Conservation (phyloP, 1,140 invertebrate genomes). For the Trachymyrmex septentrionalis region DNA sequence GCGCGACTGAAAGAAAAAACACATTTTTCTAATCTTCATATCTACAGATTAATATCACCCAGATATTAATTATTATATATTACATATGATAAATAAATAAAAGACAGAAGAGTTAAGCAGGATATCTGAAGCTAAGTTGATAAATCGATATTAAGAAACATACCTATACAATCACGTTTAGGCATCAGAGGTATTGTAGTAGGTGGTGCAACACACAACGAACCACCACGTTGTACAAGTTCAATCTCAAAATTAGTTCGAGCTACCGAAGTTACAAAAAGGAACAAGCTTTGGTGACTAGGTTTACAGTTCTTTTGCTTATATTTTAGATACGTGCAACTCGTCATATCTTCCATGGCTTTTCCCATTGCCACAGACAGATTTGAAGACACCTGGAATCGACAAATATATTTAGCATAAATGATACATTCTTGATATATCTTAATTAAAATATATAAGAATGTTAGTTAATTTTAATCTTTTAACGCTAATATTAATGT, state of each 20-base stretch:
- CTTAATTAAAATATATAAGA: slow-evolving; percentile 1
- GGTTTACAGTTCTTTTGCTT: slow-evolving; percentile 87
- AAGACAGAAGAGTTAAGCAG: not conserved
- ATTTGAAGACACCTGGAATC: slow-evolving; percentile 87
- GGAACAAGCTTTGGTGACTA: slow-evolving; percentile 92
- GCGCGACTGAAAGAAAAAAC: slow-evolving; percentile 89
- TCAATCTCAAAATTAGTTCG: slow-evolving; percentile 97
- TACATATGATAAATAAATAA: not conserved
- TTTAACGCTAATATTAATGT: not conserved
- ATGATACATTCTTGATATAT: not conserved
- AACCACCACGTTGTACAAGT: slow-evolving; percentile 94
- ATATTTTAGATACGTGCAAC: slow-evolving; percentile 90
- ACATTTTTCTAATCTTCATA: not conserved
- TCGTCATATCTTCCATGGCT: slow-evolving; percentile 98
- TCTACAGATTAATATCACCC: slow-evolving; percentile 13
- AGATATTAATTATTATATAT: not conserved
- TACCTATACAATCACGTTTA: slow-evolving; percentile 95
- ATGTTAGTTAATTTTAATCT: not conserved
- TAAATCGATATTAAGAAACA: slow-evolving; percentile 68
- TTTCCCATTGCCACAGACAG: slow-evolving; percentile 93
- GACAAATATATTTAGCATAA: slow-evolving; percentile 35
- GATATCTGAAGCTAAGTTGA: slow-evolving; percentile 11
- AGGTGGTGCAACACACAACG: slow-evolving; percentile 88
- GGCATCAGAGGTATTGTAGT: slow-evolving; percentile 89
- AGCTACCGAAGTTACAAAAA: slow-evolving; percentile 96